Evolutionary conservation across 2,888 invertebrate species (phyloP).

Genomic region (Callosobruchus maculatus): DNA sequence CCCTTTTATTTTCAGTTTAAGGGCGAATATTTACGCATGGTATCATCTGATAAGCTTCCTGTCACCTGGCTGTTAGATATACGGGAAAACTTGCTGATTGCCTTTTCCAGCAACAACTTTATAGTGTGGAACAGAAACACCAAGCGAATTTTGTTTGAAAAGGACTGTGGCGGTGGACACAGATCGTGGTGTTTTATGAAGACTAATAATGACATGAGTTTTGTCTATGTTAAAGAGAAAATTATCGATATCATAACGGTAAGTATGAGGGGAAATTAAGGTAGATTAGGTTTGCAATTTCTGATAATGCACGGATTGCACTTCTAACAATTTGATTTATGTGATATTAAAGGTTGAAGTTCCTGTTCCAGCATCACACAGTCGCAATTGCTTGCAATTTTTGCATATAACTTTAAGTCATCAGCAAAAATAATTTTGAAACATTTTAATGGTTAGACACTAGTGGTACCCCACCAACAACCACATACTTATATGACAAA

Average conservation of each 20-base stretch:
- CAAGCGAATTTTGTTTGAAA: conserved; percentile 58
- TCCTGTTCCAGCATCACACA: no score
- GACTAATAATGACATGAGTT: conserved; percentile 44
- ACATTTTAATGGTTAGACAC: no score
- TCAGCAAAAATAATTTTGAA: no score
- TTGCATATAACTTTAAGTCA: no score
- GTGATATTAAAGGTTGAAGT: no score
- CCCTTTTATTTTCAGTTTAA: neutral
- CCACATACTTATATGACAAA: no score
- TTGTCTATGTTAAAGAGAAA: conserved; percentile 58
- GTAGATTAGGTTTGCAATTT: no score
- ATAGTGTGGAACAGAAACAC: conserved; percentile 57
- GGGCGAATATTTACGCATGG: neutral
- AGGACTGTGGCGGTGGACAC: conserved; percentile 83
- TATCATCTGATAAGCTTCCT: conserved; percentile 55
- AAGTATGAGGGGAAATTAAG: conserved; percentile 27
- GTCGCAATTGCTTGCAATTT: no score
- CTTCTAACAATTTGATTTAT: no score
- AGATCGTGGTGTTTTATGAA: conserved; percentile 73
- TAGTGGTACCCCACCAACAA: no score
- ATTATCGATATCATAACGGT: conserved; percentile 49
- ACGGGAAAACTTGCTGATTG: conserved; percentile 51
- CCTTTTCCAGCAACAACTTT: conserved; percentile 63
- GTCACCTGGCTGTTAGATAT: conserved; percentile 66
- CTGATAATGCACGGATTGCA: no score